Percentiles rank a stretch among this genome's conserved stretches.
Conservation (phyloP, 2,113 vertebrate genomes). For the Orientallactaga bullata region DNA sequence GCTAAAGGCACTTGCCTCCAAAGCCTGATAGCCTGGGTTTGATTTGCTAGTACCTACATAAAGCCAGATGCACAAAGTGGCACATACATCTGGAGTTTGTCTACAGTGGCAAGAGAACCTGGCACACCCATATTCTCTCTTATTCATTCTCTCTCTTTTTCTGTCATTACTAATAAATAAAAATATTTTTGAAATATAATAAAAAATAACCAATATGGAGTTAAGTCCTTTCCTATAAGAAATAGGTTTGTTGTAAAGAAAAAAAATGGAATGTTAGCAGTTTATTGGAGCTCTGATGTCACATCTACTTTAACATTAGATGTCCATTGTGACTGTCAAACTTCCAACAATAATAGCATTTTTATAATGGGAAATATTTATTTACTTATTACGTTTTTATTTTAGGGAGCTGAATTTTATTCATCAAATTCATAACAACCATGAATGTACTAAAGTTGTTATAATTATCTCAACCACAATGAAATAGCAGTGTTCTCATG, state of each 20-base stretch:
- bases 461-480: slow-evolving; percentile 7
- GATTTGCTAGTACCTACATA: too few relatives aligned
- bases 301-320: neutral
- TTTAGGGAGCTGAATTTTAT: slow-evolving; percentile 51
- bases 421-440: slow-evolving; percentile 21
- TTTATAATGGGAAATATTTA: slow-evolving; percentile 37
- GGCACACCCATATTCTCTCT: too few relatives aligned
- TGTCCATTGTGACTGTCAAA: slow-evolving; percentile 19
- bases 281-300: neutral
- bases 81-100: too few relatives aligned
- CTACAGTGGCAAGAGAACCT: too few relatives aligned
- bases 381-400: slow-evolving; percentile 58
- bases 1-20: too few relatives aligned
- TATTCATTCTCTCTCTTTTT: too few relatives aligned
- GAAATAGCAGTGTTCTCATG: slow-evolving; percentile 15
- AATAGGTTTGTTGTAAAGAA: neutral
- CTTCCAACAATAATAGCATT: neutral
- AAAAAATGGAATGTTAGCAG: neutral
- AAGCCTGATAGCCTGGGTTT: too few relatives aligned
- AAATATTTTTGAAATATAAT: too few relatives aligned
- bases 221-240: neutral
- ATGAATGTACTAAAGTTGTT: neutral
- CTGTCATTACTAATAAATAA: too few relatives aligned
- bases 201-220: neutral
- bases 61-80: too few relatives aligned